Evolutionary conservation across 2,113 vertebrate species (phyloP).

Genomic region (Paramisgurnus dabryanus): DNA sequence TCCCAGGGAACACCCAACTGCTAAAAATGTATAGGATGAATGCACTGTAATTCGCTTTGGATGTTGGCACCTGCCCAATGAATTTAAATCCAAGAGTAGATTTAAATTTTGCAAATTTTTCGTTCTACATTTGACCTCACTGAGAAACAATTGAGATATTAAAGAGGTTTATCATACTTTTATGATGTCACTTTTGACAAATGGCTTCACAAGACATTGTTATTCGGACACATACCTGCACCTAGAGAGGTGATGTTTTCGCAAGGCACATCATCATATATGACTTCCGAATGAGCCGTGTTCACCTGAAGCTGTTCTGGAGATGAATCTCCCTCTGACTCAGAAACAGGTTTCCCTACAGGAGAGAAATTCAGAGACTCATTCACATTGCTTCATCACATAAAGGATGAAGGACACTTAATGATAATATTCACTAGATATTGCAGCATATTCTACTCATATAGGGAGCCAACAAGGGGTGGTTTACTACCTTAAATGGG

Average conservation of each 20-base stretch:
- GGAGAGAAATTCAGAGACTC: not conserved
- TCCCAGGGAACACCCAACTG: no score
- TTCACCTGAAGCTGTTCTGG: constrained; percentile 10
- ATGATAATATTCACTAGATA: not conserved
- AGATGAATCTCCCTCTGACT: not conserved
- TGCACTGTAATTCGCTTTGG: no score
- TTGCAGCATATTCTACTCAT: not conserved
- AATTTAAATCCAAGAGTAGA: no score
- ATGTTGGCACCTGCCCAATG: no score
- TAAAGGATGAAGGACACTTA: not conserved
- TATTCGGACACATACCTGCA: constrained; percentile 67
- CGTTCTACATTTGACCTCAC: not conserved
- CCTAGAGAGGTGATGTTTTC: constrained; percentile 66
- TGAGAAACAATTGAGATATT: not conserved
- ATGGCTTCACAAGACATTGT: not conserved
- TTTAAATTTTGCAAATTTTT: no score
- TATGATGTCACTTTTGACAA: not conserved
- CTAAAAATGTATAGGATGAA: no score
- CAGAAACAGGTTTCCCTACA: constrained; percentile 39
- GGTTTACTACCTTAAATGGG: not conserved
- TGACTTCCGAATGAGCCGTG: constrained; percentile 68
- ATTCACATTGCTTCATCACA: constrained; percentile 2
- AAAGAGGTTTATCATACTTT: not conserved
- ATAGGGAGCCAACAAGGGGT: not conserved
- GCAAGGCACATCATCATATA: constrained; percentile 84